Base-by-base conservation (phyloP, 2,888 invertebrate species). In the Noctua janthe region DNA sequence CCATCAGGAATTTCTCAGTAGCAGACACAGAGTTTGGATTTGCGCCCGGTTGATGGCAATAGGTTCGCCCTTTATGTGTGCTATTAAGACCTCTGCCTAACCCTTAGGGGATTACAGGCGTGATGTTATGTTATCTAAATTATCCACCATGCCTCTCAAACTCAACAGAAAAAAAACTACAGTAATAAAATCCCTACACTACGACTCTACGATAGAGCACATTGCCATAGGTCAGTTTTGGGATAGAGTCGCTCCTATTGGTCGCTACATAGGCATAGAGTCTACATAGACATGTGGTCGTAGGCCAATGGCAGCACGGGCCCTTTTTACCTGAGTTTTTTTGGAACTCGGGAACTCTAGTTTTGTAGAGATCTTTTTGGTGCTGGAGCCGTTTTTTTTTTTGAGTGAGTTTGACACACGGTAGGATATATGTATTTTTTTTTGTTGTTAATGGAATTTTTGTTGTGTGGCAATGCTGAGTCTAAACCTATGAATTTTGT, bases 271-370 rank as follows among this genome's bases (percentile, higher is more conserved):
- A 87, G 77, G 72, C 62, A 81, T 88, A 77, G 82, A 82, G 71
- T 72, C 17, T 29, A 69, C 69, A 69, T 69, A 69, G 49, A 73
- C 43, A 75, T 78, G 47, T 73, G 83, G 73, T 69, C 66, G 75
- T 83, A 80, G 87, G 39, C 88, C 88, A 88, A 89, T 88, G 17
- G 84, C 70, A 71, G 20, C 15, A 5, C 13, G n/a, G 54, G 66
- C 39, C 79, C 85, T 71, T 78, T 49, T 66, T 88, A 89, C 89
- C 88, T 89, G 89, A 20, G 49, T 17, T 87, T 85, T 80, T 88
- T 87, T 81, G 56, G 3, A 0, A 23, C 20, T n/a, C 8, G 66
- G 67, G 70, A 43, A 72, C 62, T 72, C 72, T 79, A 51, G 8
- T 23, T 69, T 69, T 47, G 64, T 77, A 51, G 39, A 67, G 2